Base-by-base conservation (phyloP, 2,113 vertebrate species). In the Syngnathus scovelli region DNA sequence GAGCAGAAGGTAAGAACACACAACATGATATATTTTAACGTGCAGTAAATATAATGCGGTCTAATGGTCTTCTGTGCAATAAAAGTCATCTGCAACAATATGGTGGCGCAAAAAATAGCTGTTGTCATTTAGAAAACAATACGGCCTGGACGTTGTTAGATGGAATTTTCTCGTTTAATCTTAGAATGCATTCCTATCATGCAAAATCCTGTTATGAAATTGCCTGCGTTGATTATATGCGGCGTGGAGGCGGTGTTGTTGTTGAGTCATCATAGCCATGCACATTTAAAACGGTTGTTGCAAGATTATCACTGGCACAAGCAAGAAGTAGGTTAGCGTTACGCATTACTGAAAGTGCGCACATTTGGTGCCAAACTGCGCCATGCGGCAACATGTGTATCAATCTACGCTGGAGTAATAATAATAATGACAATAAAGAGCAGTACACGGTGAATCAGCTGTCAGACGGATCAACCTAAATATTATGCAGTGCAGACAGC, bases 1-100 rank as follows among this genome's bases (percentile, higher is more conserved):
- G 21, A 15, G 76, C 71, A 84, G 88, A 68, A 84, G 88, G 88
- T 89, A 84, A 88, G 80, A 27, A 37, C 6, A 58, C 11, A 58
- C 4, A 2, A 46, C 16, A 21, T 23, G 1, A 33, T 43, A 13
- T 48, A 36, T 27, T 46, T 10, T 23, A 1, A 23, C 49, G 18
- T 37, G 2, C 8, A 9, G 13, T 18, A 18, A 12, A 33, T 13
- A 16, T 41, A n/a, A 12, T n/a, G 38, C 37, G 41, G 4, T 68
- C 7, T 74, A 23, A 21, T 63, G 19, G 4, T 68, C 7, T 74
- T 33, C 33, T 63, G 19, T 61, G 68, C 51, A 70, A 0, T 23
- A 16, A 33, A 33, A 13, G 37, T 13, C 51, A 58, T 21, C 37
- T 27, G 41, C 68, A 61, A 61, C 33, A 62, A 39, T 46, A 48